phyloP scores from a whole-genome alignment of 2,797 vertebrate species.

The Eulemur albifrons region DNA sequence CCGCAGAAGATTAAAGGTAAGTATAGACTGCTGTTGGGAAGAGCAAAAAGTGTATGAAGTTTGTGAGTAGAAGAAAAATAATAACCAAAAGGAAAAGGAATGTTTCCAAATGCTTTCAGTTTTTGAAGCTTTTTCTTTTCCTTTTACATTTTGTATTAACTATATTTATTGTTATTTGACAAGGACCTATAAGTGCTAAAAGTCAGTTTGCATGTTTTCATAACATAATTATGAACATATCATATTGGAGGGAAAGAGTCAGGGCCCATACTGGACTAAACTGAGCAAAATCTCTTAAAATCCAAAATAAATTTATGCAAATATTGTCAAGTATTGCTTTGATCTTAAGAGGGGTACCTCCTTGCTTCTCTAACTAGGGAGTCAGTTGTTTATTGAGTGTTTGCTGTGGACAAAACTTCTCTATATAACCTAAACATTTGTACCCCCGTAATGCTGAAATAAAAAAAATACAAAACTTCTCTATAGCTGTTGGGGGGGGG shows the following conservation, averaged over 20 bases:
- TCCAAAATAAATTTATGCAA: neutral
- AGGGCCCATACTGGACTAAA: neutral
- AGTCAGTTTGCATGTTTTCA: neutral
- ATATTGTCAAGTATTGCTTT: neutral
- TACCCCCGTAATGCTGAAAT: no score
- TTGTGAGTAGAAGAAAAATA: neutral
- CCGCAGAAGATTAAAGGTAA: slow-evolving; percentile 96
- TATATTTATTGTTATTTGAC: neutral
- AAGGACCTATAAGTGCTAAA: neutral
- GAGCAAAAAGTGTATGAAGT: neutral
- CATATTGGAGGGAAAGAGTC: neutral
- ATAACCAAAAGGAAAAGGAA: neutral
- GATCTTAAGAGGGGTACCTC: neutral
- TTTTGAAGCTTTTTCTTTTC: neutral
- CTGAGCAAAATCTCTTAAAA: neutral
- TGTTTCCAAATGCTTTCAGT: neutral
- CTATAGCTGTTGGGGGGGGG: no score
- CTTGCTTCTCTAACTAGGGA: neutral
- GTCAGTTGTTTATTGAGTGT: neutral
- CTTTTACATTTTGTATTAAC: neutral
- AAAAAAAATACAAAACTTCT: neutral
- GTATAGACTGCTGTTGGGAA: slow-evolving; percentile 29
- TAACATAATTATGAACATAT: neutral
- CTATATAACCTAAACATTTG: neutral
- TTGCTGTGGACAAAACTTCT: neutral